Conservation (phyloP, 2,113 vertebrate genomes). For the Serranochromis macrocephalus region DNA sequence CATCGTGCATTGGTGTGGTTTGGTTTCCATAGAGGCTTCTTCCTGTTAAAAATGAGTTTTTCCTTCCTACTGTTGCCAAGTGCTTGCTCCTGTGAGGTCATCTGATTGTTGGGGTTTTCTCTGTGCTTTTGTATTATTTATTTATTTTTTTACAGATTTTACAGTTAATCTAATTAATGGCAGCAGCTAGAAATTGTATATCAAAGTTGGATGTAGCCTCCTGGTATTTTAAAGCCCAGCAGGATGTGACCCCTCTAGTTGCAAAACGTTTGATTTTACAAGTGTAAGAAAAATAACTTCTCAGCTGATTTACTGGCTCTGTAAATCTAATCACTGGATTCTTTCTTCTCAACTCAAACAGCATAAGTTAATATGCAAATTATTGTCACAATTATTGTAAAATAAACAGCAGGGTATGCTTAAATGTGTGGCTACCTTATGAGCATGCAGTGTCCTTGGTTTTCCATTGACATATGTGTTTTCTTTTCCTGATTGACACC, state of each 20-base stretch:
- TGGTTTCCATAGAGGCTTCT: not conserved
- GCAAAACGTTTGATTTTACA: not conserved
- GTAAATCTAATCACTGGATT: not conserved
- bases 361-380: not conserved
- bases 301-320: not conserved
- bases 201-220: not conserved
- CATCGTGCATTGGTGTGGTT: not conserved
- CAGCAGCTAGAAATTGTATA: not conserved
- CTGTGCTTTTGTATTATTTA: not conserved
- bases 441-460: not conserved
- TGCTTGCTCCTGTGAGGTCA: not conserved
- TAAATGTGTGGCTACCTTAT: not conserved
- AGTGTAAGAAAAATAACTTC: not conserved
- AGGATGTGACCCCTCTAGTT: not conserved
- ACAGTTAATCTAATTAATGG: not conserved
- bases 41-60: not conserved
- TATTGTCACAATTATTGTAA: not conserved
- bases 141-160: not conserved
- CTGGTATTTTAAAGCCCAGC: not conserved
- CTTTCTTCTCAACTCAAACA: not conserved
- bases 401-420: not conserved
- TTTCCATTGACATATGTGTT: not conserved
- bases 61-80: not conserved
- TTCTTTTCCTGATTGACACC: not conserved
- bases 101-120: not conserved